Evolutionary conservation across 2,797 vertebrate species (phyloP).

Genomic region (Lutjanus campechanus): DNA sequence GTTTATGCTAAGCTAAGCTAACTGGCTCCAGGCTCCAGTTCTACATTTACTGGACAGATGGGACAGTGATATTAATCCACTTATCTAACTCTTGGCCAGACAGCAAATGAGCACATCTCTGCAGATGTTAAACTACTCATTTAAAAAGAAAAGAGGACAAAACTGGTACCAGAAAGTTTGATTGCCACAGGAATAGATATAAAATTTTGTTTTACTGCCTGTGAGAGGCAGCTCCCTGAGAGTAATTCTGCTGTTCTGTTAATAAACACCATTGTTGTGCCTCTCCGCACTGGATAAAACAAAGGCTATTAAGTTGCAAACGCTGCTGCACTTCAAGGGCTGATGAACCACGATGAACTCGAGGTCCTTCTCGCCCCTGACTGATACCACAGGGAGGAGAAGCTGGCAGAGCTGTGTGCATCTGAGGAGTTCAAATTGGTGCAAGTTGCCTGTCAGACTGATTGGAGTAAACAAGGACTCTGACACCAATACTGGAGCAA

Average conservation of each 20-base stretch:
- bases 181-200: background rate
- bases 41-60: background rate
- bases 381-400: background rate
- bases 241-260: slow-evolving; percentile 12
- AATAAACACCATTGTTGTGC: slow-evolving; percentile 1
- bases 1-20: background rate
- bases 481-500: slow-evolving; percentile 31
- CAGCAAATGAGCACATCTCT: background rate
- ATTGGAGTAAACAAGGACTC: slow-evolving; percentile 54
- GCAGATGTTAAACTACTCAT: background rate
- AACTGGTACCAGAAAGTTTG: background rate
- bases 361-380: background rate
- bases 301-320: slow-evolving; percentile 24
- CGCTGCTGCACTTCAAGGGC: background rate
- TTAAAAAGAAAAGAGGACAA: background rate
- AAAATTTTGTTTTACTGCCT: background rate
- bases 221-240: slow-evolving; percentile 11
- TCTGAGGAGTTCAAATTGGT: slow-evolving; percentile 16
- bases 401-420: slow-evolving; percentile 11
- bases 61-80: too few relatives aligned
- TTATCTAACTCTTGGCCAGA: background rate
- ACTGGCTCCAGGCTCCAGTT: background rate
- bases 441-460: slow-evolving; percentile 24
- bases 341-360: background rate
- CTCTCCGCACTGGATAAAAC: slow-evolving; percentile 26